A percentile compares a stretch with the other conserved stretches of the same genome.
Evolutionary conservation across 2,888 invertebrate species (phyloP).

Genomic region (Apoda limacodes): DNA sequence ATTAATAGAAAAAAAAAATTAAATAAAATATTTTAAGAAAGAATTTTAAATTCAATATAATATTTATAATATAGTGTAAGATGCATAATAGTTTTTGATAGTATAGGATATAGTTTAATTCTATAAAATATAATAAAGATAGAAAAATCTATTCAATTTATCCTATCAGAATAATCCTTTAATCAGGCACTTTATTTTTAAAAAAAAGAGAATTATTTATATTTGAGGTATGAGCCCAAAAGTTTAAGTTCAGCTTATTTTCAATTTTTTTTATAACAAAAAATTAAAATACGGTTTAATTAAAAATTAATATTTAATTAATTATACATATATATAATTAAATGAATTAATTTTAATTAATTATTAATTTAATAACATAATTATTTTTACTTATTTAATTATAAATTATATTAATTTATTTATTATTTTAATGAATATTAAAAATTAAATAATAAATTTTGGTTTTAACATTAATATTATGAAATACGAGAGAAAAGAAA

Average conservation of each 20-base stretch:
- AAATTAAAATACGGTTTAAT: slow-evolving; percentile 27
- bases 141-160: slow-evolving; percentile 45
- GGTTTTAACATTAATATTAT: slow-evolving; percentile 27
- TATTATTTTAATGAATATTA: slow-evolving; percentile 19
- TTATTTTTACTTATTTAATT: slow-evolving; percentile 11
- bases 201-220: slow-evolving; percentile 56
- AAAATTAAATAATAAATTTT: slow-evolving; percentile 44
- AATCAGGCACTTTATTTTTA: slow-evolving; percentile 60
- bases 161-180: slow-evolving; percentile 60
- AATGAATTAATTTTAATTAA: slow-evolving; percentile 24
- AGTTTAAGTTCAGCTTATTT: slow-evolving; percentile 70
- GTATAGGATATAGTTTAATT: slow-evolving; percentile 72
- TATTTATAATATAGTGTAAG: slow-evolving; percentile 70
- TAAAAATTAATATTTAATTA: slow-evolving; percentile 24
- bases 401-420: slow-evolving; percentile 19
- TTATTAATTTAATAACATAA: slow-evolving; percentile 20
- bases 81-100: slow-evolving; percentile 73
- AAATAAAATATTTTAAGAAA: slow-evolving; percentile 64
- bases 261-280: slow-evolving; percentile 28
- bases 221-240: slow-evolving; percentile 73
- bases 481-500: slow-evolving; percentile 21
- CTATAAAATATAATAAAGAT: slow-evolving; percentile 73
- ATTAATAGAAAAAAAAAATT: slow-evolving; percentile 55
- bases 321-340: slow-evolving; percentile 21
- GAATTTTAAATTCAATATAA: slow-evolving; percentile 27